A percentile compares a stretch with the other conserved stretches of the same genome.
Conservation (phyloP, 2,888 invertebrate species). For the Dynastes maya region DNA sequence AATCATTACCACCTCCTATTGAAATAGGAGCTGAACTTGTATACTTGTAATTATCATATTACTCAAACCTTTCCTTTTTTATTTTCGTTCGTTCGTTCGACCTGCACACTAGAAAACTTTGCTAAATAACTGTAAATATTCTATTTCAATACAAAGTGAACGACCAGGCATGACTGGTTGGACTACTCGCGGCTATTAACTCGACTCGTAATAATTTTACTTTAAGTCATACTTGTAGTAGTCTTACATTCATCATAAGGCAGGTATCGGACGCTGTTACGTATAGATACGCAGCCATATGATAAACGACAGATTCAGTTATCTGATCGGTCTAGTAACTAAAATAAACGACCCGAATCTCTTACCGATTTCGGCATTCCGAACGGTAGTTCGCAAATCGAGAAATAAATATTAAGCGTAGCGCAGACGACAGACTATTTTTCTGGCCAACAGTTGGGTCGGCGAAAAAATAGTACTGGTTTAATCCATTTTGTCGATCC, state of each 20-base stretch:
- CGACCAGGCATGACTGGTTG: slow-evolving; percentile 28
- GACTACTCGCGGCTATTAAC: slow-evolving; percentile 17
- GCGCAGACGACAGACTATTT: too few relatives aligned
- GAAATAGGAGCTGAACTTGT: slow-evolving; percentile 7
- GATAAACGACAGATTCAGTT: slow-evolving; percentile 1
- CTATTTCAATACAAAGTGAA: slow-evolving; percentile 34
- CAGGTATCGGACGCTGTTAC: not conserved
- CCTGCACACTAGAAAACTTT: slow-evolving; percentile 13
- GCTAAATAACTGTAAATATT: slow-evolving; percentile 35
- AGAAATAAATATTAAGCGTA: not conserved
- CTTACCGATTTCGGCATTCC: not conserved
- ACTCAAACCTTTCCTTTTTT: not conserved
- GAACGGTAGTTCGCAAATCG: not conserved
- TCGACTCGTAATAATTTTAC: slow-evolving; percentile 26
- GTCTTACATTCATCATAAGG: slow-evolving; percentile 1
- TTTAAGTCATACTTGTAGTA: slow-evolving; percentile 9
- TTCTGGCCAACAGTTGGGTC: too few relatives aligned
- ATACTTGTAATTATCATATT: slow-evolving; percentile 2
- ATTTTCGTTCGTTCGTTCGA: not conserved
- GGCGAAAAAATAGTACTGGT: too few relatives aligned
- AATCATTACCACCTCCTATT: slow-evolving; percentile 14
- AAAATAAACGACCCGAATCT: not conserved
- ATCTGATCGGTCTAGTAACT: not conserved
- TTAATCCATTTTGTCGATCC: too few relatives aligned
- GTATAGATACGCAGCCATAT: not conserved